Conservation (phyloP, 2,113 vertebrate genomes). For the Oreochromis tanganicae region DNA sequence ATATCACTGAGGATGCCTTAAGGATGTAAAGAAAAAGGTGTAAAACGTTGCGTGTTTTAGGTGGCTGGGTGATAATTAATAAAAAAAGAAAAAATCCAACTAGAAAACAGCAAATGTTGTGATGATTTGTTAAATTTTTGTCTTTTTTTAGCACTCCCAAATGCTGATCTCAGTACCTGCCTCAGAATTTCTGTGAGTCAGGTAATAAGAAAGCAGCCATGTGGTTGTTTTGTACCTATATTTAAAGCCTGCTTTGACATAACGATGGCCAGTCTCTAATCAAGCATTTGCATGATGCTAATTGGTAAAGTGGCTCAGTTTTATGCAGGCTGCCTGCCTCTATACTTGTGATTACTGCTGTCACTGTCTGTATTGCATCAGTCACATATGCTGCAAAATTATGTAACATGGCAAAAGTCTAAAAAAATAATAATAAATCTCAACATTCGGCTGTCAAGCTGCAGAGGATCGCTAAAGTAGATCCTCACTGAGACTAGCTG, state of each 20-base stretch:
- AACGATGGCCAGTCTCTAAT: not conserved
- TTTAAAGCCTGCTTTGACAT: not conserved
- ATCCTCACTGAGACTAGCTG: not conserved
- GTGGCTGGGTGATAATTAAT: not conserved
- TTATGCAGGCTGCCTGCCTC: not conserved
- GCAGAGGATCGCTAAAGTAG: not conserved
- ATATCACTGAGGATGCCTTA: not conserved
- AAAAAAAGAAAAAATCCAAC: not conserved
- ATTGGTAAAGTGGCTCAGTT: not conserved
- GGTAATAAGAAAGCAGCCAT: not conserved
- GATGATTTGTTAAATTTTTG: not conserved
- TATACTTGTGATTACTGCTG: conserved; percentile 11
- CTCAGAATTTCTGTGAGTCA: not conserved
- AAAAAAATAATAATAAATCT: not conserved
- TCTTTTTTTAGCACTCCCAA: not conserved
- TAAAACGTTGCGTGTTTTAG: not conserved
- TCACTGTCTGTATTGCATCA: conserved; percentile 35
- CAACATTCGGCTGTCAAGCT: not conserved
- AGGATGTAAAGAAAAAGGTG: not conserved
- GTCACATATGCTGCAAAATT: conserved; percentile 11
- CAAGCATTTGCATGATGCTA: not conserved
- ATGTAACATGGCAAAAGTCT: not conserved
- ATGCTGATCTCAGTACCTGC: not conserved
- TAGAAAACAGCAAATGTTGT: not conserved
- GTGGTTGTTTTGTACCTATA: not conserved